A percentile compares a stretch with the other conserved stretches of the same genome.
These are phyloP conservation scores for Drosophila sordidula DNA, from an alignment of 2,888 invertebrate species.

Conservation along the genomic window DNA sequence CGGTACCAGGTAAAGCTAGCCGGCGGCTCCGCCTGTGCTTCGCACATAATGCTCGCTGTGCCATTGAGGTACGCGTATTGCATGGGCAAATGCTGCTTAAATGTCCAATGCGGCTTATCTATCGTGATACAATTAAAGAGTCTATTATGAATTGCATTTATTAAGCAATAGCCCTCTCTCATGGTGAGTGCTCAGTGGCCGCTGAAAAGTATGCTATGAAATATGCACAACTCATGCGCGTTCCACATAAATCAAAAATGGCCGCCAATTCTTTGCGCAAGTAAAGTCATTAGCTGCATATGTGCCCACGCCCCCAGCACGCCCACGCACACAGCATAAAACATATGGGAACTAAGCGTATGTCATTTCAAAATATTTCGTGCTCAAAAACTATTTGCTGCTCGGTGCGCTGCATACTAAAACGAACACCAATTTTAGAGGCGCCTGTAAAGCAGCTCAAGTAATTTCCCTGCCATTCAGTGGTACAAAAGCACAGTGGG, in stretches of 20 bases:
- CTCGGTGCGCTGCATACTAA: conserved; percentile 68
- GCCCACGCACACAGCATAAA: conserved; percentile 18
- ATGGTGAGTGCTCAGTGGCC: conserved; percentile 8
- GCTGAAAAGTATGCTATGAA: conserved; percentile 36
- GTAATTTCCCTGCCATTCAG: conserved; percentile 52
- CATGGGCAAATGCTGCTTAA: conserved; percentile 70
- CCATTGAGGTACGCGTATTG: conserved; percentile 86
- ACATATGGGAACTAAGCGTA: conserved; percentile 39
- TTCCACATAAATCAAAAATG: conserved; percentile 62
- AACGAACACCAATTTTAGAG: conserved; percentile 49
- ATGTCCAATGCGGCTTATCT: conserved; percentile 84
- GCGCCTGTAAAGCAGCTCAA: conserved; percentile 41
- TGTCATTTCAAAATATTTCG: conserved; percentile 64
- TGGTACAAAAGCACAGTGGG: conserved; percentile 48
- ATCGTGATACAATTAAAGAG: conserved; percentile 29
- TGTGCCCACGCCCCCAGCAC: conserved; percentile 51
- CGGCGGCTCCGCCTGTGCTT: conserved; percentile 86
- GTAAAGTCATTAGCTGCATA: conserved; percentile 67
- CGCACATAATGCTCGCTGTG: conserved; percentile 87
- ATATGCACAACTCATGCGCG: conserved; percentile 43
- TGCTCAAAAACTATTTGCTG: conserved; percentile 75
- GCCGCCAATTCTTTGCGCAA: conserved; percentile 20
- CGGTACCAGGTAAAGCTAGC: conserved; percentile 86
- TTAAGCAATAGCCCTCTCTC: neutral
- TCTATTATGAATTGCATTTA: neutral